A percentile compares a stretch with the other conserved stretches of the same genome.
phyloP scores from a whole-genome alignment of 2,797 vertebrate genomes.

The Urosaurus nigricauda region DNA sequence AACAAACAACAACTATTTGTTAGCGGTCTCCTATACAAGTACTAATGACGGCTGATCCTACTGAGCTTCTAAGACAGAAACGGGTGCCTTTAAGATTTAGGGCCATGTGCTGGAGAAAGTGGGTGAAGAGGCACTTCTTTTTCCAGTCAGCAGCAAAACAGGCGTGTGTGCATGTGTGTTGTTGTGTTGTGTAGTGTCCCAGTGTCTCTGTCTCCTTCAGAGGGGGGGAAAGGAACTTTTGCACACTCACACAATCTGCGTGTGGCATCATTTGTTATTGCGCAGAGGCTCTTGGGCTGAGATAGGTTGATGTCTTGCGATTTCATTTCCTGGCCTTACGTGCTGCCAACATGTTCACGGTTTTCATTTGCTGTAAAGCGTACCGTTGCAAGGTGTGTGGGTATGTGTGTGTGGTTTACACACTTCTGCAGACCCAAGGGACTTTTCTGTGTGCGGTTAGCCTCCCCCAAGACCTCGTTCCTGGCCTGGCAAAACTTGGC shows the following conservation, averaged over 20 bases:
- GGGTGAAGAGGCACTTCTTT: not conserved
- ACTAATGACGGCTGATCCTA: too few relatives aligned
- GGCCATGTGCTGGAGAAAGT: fast-evolving
- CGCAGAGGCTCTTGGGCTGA: not conserved
- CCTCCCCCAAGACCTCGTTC: not conserved
- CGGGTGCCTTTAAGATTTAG: too few relatives aligned
- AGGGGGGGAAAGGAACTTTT: not conserved
- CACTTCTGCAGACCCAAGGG: too few relatives aligned
- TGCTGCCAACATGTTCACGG: not conserved
- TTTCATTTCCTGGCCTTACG: not conserved
- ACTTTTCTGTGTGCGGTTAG: not conserved
- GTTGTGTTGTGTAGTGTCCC: not conserved
- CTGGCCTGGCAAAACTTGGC: not conserved
- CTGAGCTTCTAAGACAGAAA: too few relatives aligned
- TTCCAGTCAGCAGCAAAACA: not conserved
- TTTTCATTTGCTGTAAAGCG: not conserved
- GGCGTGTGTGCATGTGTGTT: not conserved
- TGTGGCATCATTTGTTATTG: not conserved
- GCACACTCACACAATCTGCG: not conserved
- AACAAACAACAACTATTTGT: too few relatives aligned
- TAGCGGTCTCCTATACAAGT: too few relatives aligned
- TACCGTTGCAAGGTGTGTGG: too few relatives aligned
- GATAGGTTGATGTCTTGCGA: fast-evolving
- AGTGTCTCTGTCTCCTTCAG: not conserved
- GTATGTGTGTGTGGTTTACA: too few relatives aligned